These are phyloP conservation scores for Trachythela sp. DNA, from an alignment of 64 coral and sea anemone species.

Conservation along the genomic window DNA sequence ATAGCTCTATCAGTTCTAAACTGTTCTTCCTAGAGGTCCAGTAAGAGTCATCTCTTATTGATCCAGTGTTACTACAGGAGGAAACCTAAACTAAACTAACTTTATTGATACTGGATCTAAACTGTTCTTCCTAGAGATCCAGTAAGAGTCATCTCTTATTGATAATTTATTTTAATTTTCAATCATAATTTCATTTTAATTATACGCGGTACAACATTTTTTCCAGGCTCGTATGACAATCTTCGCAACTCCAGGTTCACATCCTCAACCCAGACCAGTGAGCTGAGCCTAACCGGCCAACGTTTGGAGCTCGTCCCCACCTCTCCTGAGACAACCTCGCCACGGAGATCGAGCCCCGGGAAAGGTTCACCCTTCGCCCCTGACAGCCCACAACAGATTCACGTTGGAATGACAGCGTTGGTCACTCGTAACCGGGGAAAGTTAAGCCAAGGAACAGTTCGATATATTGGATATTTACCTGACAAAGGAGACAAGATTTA, in stretches of 20 bases:
- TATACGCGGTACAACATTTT: neutral
- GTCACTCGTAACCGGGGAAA: constrained; percentile 61
- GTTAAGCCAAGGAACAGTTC: constrained; percentile 54
- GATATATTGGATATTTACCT: constrained; percentile 57
- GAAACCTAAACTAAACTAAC: no score
- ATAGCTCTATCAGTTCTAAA: no score
- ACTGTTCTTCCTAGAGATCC: no score
- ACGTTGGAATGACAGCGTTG: constrained; percentile 62
- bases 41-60: no score
- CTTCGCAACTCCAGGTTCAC: neutral
- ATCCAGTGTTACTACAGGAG: no score
- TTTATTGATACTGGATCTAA: no score
- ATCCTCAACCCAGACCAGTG: neutral
- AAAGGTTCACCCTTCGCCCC: constrained; percentile 51
- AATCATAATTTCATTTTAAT: neutral
- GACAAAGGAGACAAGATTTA: constrained; percentile 41
- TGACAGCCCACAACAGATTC: constrained; percentile 18
- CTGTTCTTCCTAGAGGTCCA: no score
- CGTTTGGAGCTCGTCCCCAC: neutral
- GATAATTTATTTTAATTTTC: no score
- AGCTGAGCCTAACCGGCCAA: neutral
- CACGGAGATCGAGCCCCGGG: neutral
- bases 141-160: no score
- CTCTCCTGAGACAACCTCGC: neutral
- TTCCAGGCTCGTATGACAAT: neutral